Evolutionary conservation across 1,140 invertebrate species (phyloP).

Genomic region (Delia radicum): DNA sequence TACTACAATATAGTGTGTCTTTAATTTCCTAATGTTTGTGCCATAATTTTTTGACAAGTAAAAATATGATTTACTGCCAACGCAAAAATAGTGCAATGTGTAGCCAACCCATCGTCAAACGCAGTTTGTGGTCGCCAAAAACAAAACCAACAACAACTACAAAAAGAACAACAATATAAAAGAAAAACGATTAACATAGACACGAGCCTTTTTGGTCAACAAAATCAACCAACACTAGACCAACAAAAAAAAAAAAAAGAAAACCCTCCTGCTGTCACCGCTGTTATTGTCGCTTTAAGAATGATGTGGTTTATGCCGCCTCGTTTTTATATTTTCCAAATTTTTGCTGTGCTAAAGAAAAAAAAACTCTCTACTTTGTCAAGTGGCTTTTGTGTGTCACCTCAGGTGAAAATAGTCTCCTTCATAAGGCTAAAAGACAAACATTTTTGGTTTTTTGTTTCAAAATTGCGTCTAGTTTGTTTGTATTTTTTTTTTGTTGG

Average conservation of each 20-base stretch:
- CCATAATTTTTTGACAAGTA: constrained; percentile 13
- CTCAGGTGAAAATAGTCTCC: constrained; percentile 12
- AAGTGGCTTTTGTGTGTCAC: constrained; percentile 18
- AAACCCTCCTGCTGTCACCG: constrained; percentile 7
- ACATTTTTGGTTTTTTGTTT: background rate
- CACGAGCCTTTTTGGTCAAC: constrained; percentile 9
- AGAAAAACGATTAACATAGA: background rate
- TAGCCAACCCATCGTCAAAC: background rate
- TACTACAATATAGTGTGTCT: background rate
- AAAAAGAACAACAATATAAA: background rate
- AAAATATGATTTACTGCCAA: constrained; percentile 17
- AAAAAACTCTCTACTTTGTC: background rate
- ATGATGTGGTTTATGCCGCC: background rate
- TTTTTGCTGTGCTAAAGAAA: no score
- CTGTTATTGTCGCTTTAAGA: background rate
- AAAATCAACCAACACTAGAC: background rate
- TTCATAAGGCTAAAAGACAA: background rate
- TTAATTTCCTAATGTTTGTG: constrained; percentile 1
- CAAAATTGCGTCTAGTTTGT: background rate
- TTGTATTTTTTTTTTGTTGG: background rate
- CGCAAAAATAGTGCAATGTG: background rate
- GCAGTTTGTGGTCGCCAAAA: constrained; percentile 5
- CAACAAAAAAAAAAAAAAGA: background rate
- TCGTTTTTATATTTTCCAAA: background rate
- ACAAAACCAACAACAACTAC: background rate